Evolutionary conservation across 2,113 vertebrate genomes (phyloP), one percentile per base, ranked within the genome.

Genomic region (Clarias gariepinus): DNA sequence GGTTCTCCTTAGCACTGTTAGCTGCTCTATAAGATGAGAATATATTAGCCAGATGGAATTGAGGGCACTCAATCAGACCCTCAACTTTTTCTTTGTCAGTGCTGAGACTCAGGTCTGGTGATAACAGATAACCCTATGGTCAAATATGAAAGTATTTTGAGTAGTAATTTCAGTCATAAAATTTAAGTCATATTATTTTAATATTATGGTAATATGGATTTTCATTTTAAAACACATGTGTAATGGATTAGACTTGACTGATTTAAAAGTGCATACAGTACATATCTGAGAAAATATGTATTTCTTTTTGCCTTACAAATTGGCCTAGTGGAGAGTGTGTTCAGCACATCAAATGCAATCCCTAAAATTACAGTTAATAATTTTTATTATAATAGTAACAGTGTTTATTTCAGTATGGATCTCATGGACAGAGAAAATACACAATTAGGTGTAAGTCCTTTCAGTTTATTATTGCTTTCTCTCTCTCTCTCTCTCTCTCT

Each of bases 401-500:
- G 7, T 61, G 57, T 41, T 30, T 41, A 36, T 61, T 81, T 63
- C 52, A 25, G 55, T 61, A n/a, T n/a, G 7, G 64, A 81, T 58
- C 80, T 13, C 60, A 36, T 23, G 30, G 57, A 55, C 57, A 36
- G 78, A 80, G 10, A 81, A 81, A 64, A 64, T 64, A 81, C 21
- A 41, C 30, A 36, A 36, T 47, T 13, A 64, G 58, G 21, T 47
- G 33, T 64, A 81, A n/a, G 13, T 47, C 33, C 16, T 36, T 36
- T 61, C 15, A 23, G 57, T 55, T 55, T 78, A 28, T n/a, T 76
- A 11, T 47, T 25, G 21, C 71, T 47, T 53, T 79, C 28, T 30
- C 77, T 79, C 53, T 58, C 52, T 77, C 41, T 28, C 47, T 76
- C 25, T 77, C 47, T 77, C 71, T 74, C 73, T n/a, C 47, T n/a